phyloP scores from a whole-genome alignment of 1,140 invertebrate species.

The Drosophila ironensis region DNA sequence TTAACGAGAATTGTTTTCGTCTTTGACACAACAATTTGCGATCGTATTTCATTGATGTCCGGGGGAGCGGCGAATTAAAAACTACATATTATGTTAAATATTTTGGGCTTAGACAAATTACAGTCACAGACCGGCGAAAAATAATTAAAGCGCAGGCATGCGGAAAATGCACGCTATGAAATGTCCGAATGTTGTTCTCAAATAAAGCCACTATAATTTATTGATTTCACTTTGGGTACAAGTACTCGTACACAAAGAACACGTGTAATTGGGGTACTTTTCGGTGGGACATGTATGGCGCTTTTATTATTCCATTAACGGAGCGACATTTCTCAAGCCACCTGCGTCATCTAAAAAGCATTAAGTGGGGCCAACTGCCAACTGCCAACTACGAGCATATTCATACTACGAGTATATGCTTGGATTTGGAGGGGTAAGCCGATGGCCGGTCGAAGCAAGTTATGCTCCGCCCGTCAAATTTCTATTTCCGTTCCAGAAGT shows the following conservation, averaged over 20 bases:
- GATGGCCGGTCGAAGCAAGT: slow-evolving; percentile 1
- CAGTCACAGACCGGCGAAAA: slow-evolving; percentile 6
- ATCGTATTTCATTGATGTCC: slow-evolving; percentile 48
- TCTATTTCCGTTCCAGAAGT: slow-evolving; percentile 75
- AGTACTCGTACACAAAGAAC: too few relatives aligned
- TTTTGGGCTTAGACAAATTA: slow-evolving; percentile 53
- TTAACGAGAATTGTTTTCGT: slow-evolving; percentile 29
- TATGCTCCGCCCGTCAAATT: neutral
- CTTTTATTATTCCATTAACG: slow-evolving; percentile 2
- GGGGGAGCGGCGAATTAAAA: slow-evolving; percentile 6
- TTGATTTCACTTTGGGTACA: neutral
- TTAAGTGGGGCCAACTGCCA: neutral
- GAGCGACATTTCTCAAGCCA: neutral
- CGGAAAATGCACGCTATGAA: slow-evolving; percentile 35
- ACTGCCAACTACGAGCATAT: too few relatives aligned
- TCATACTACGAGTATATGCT: neutral
- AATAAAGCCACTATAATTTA: neutral
- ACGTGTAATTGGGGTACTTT: too few relatives aligned
- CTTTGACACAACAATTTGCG: slow-evolving; percentile 18
- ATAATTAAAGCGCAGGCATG: slow-evolving; percentile 31
- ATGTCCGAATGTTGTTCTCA: too few relatives aligned
- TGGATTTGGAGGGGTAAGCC: too few relatives aligned
- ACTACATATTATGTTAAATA: slow-evolving; percentile 44
- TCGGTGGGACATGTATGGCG: neutral
- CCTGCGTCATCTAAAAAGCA: neutral